Evolutionary conservation across 2,113 vertebrate species (phyloP), one percentile per base, ranked within the genome.

Genomic region (Nansenia antarctica): DNA sequence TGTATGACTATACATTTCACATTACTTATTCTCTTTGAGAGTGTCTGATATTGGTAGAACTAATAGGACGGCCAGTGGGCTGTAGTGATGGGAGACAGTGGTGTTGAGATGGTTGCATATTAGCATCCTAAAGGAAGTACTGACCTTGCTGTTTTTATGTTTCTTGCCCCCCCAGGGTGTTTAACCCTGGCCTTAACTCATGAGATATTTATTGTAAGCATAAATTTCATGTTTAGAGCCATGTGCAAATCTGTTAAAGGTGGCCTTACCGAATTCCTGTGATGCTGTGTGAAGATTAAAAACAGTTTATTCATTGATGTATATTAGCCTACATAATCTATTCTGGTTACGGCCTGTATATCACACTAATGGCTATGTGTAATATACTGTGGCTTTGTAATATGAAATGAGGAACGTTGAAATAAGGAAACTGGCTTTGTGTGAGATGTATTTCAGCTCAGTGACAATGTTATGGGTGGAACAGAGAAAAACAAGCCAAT

Each of bases 31-130:
- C n/a, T n/a, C n/a, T n/a, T 49, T 69, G 61, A 84, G 82, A 86
- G 80, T 80, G 82, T 87, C 85, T 89, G 86, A 85, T 87, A 69
- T 35, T 76, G 75, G 68, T 68, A 80, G 87, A 86, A 76, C 80
- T 79, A 80, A 81, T 84, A 84, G 60, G 71, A 80, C 76, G 78
- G 69, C 45, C 82, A 73, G 5, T 49, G n/a, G 72, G 83, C 67
- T 74, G 66, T n/a, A 65, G 52, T 86, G 85, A 88, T 84, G 85
- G 85, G 76, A 87, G 76, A 80, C 77, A 76, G 77, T 49, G 49
- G 62, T 58, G 78, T 68, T 72, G 82, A 81, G 81, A 84, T 81
- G 82, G 81, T 77, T 80, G 81, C 80, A 76, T 79, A 76, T 79
- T 67, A 74, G 74, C 65, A 49, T 67, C 3, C 58, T 53, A 45